These are phyloP conservation scores for Oreochromis tanganicae DNA, from an alignment of 2,113 vertebrate genomes.

Conservation along the genomic window DNA sequence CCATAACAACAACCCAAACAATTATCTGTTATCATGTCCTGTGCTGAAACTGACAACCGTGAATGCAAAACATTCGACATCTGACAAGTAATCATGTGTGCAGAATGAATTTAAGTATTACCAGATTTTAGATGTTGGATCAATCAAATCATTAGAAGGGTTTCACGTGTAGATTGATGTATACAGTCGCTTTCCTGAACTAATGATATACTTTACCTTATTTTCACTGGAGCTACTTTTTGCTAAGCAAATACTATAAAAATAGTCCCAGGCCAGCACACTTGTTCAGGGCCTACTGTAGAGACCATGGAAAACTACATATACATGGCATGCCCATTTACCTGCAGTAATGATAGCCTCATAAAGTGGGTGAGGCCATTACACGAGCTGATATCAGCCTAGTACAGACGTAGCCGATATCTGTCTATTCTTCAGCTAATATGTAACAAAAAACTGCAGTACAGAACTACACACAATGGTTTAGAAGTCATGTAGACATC, in stretches of 20 bases:
- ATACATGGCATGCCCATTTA: background rate
- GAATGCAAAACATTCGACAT: background rate
- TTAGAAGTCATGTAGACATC: background rate
- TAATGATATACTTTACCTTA: background rate
- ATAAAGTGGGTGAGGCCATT: background rate
- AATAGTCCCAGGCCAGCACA: background rate
- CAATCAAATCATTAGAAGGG: background rate
- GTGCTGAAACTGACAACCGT: background rate
- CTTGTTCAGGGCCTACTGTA: background rate
- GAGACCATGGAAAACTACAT: background rate
- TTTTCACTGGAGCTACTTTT: background rate
- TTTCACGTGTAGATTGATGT: background rate
- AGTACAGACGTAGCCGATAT: background rate
- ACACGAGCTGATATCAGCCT: background rate
- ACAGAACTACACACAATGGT: background rate
- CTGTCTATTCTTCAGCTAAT: background rate
- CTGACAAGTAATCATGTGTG: background rate
- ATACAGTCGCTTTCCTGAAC: background rate
- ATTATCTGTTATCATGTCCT: background rate
- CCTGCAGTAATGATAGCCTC: background rate
- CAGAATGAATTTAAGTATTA: background rate
- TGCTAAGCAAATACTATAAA: background rate
- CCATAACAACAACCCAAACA: background rate
- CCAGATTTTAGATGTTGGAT: background rate
- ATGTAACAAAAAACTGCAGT: background rate